phyloP scores from a whole-genome alignment of 2,797 vertebrate species.

The Neosilurus hyrtlii region DNA sequence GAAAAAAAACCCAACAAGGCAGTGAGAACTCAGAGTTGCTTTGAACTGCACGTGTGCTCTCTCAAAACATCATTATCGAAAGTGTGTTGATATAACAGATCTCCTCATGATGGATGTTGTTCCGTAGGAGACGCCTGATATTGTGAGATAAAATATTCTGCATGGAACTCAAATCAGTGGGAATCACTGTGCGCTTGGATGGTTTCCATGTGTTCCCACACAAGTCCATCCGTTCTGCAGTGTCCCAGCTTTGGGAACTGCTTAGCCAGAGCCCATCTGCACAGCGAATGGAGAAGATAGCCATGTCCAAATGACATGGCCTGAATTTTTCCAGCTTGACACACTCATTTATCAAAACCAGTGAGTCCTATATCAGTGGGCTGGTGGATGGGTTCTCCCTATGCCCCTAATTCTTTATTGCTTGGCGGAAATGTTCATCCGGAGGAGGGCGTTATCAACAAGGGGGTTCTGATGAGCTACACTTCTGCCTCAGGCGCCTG shows the following conservation, averaged over 20 bases:
- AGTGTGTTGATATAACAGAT: neutral
- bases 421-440: constrained; percentile 14
- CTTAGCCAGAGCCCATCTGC: constrained; percentile 42
- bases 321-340: constrained; percentile 36
- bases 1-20: neutral
- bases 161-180: constrained; percentile 30
- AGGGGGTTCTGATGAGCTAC: constrained; percentile 21
- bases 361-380: constrained; percentile 16
- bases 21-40: neutral
- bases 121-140: neutral
- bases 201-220: constrained; percentile 37
- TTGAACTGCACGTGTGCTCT: neutral
- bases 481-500: constrained; percentile 3
- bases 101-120: neutral
- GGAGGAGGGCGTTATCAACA: constrained; percentile 29
- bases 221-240: constrained; percentile 27
- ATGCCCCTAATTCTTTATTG: neutral
- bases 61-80: neutral
- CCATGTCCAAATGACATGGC: constrained; percentile 36
- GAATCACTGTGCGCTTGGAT: constrained; percentile 12
- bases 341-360: constrained; percentile 42
- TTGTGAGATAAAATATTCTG: constrained; percentile 2
- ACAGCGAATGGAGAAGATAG: constrained; percentile 43
- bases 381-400: constrained; percentile 1
- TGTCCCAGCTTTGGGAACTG: constrained; percentile 34